Evolutionary conservation across 2,888 invertebrate species (phyloP).

Genomic region (Campoletis raptor): DNA sequence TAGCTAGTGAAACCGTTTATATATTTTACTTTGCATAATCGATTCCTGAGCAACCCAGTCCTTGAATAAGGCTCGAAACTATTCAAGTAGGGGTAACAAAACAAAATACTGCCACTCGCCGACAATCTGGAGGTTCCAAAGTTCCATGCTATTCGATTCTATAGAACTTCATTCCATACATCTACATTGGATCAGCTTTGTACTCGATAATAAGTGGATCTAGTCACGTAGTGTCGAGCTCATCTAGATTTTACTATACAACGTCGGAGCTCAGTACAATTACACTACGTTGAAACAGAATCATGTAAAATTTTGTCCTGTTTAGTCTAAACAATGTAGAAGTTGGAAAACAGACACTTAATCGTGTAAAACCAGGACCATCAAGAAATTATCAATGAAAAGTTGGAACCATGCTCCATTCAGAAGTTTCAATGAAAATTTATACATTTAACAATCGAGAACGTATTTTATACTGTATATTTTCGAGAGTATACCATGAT

Average conservation of each 20-base stretch:
- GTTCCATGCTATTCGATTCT: slow-evolving; percentile 14
- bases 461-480: not conserved
- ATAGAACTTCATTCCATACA: not conserved
- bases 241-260: not conserved
- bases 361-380: not conserved
- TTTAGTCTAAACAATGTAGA: not conserved
- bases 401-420: not conserved
- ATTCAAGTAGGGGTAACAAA: not conserved
- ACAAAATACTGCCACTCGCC: slow-evolving; percentile 9
- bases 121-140: not conserved
- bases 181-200: not conserved
- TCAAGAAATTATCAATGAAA: not conserved
- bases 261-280: not conserved
- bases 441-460: not conserved
- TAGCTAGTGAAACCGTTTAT: slow-evolving; percentile 41
- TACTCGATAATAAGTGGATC: not conserved
- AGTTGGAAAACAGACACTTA: not conserved
- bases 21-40: slow-evolving; percentile 65
- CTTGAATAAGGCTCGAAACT: slow-evolving; percentile 55
- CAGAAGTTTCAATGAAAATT: not conserved
- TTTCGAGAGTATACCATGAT: not conserved
- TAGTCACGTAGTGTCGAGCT: slow-evolving; percentile 13
- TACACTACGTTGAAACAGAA: not conserved
- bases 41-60: slow-evolving; percentile 47
- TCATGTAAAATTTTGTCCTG: not conserved